Base-by-base conservation (phyloP, 2,113 vertebrate species). In the Nanorana parkeri region DNA sequence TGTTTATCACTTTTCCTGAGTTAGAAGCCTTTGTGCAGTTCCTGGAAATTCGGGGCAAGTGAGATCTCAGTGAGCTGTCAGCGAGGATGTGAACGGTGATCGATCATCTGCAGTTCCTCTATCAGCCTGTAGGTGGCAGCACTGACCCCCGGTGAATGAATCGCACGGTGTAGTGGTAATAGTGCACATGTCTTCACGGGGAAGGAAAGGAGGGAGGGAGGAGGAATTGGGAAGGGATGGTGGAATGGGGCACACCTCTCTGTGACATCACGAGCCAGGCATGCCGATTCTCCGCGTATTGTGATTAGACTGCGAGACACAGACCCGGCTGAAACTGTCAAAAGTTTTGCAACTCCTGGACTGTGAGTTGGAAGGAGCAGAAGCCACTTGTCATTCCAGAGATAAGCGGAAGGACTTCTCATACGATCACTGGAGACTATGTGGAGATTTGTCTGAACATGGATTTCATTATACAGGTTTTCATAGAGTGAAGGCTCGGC, bases 241-340 rank as follows among this genome's bases (percentile, higher is more conserved):
- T 72, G 80, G 80, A 82, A 82, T 75, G 80, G 61, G 80, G 26
- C 80, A 82, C 80, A 58, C 80, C 80, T 75, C 80, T 82, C 47
- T 10, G 69, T 82, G 80, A 82, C 24, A 15, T 82, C 80, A 82
- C 80, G 47, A 19, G 5, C 80, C 72, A 65, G 41, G 69, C 80
- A 82, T 82, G 80, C 71, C 80, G 60, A 66, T 65, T 75, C 63
- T 32, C 60, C 61, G 74, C 24, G 61, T 67, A 66, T 80, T 71
- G 66, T 61, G 66, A 80, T 69, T 56, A 80, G 54, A 60, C 66
- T 20, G 69, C 15, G 60, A 82, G 51, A 66, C 69, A 58, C 68
- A 54, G 47, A 81, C 21, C 69, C 61, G 60, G 69, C 80, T 82
- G 58, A 55, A 65, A 54, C 80, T 82, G 80, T 82, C 80, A 82